Evolutionary conservation across 2,797 vertebrate genomes (phyloP).

Genomic region (Microctenopoma steveboyesi): DNA sequence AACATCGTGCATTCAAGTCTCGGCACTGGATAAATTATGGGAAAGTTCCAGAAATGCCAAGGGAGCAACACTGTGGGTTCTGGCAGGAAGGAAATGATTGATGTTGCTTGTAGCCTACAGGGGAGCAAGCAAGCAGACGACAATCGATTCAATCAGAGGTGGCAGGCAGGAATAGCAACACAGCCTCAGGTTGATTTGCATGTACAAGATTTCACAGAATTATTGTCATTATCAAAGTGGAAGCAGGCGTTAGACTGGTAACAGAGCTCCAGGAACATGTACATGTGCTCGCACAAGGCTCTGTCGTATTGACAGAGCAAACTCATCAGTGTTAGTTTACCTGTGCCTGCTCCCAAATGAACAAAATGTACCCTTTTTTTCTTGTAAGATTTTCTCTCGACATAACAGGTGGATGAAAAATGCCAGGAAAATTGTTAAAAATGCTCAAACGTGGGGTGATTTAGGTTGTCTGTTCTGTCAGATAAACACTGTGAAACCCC

Average conservation of each 20-base stretch:
- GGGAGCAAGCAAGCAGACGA: slow-evolving; percentile 40
- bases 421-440: background rate
- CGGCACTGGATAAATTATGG: slow-evolving; percentile 54
- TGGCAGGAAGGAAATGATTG: slow-evolving; percentile 58
- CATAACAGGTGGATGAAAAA: slow-evolving; percentile 1
- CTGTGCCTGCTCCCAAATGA: slow-evolving; percentile 14
- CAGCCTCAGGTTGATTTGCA: slow-evolving; percentile 51
- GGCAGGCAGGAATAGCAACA: slow-evolving; percentile 46
- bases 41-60: slow-evolving; percentile 48
- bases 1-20: slow-evolving; percentile 4
- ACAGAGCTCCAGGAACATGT: slow-evolving; percentile 8
- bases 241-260: slow-evolving; percentile 3
- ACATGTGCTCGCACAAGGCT: background rate
- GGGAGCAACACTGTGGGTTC: slow-evolving; percentile 45
- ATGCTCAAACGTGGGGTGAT: background rate
- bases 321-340: slow-evolving; percentile 7
- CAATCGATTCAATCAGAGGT: slow-evolving; percentile 65
- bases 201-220: slow-evolving; percentile 24
- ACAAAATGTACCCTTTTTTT: slow-evolving; percentile 1
- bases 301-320: background rate
- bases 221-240: slow-evolving; percentile 55
- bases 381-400: background rate
- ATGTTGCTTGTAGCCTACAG: slow-evolving; percentile 69
- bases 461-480: background rate
- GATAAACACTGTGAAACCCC: background rate